phyloP scores from a whole-genome alignment of 2,113 vertebrate species.

The Pardalotus punctatus region DNA sequence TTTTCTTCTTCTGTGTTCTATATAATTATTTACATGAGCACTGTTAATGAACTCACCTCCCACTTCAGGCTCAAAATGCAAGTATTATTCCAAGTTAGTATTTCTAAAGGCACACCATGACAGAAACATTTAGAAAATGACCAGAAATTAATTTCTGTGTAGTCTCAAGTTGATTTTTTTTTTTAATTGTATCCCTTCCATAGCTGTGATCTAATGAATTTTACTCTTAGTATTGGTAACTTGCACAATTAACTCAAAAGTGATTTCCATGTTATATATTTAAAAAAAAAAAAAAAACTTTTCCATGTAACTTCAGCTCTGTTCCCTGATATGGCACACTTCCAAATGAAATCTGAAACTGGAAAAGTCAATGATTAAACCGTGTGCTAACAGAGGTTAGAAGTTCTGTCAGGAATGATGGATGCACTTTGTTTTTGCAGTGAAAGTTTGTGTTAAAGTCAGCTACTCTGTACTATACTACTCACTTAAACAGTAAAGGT shows the following conservation, averaged over 20 bases:
- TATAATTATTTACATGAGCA: neutral
- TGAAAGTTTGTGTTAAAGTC: rapidly evolving
- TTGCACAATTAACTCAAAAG: neutral
- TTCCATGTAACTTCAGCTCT: neutral
- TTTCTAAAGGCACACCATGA: rapidly evolving
- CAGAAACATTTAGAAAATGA: neutral
- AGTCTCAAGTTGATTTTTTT: neutral
- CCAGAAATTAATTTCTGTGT: neutral
- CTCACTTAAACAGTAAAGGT: neutral
- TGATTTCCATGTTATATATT: neutral
- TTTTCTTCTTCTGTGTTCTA: neutral
- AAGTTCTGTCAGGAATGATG: neutral
- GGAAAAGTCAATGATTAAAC: neutral
- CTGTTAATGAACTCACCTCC: neutral
- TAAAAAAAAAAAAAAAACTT: neutral
- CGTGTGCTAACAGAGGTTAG: neutral
- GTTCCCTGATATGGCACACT: neutral
- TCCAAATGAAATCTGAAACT: neutral
- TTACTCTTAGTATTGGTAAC: neutral
- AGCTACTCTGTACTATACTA: neutral
- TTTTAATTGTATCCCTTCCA: neutral
- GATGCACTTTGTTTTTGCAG: neutral
- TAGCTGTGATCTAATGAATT: neutral
- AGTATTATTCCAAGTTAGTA: neutral
- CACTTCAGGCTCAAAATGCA: neutral